phyloP scores from a whole-genome alignment of 2,797 vertebrate species.

The Mus spretus region DNA sequence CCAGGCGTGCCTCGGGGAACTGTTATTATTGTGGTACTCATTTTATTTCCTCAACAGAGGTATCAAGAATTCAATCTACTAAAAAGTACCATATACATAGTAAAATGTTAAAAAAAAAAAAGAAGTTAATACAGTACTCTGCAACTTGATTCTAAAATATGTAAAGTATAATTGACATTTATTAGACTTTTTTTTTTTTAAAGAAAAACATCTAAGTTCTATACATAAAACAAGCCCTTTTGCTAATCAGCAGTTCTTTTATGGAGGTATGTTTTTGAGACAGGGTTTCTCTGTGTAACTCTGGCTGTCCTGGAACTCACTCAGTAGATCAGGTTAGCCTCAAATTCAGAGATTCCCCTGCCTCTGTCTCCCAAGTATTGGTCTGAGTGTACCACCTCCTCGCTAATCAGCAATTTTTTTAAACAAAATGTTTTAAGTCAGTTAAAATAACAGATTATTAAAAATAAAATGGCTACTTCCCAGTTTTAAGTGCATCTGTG shows the following conservation, averaged over 20 bases:
- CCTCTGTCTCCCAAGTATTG: background rate
- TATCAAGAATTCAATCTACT: constrained; percentile 26
- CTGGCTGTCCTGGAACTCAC: background rate
- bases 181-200: background rate
- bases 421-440: background rate
- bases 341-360: background rate
- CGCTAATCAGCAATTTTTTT: background rate
- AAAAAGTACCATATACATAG: background rate
- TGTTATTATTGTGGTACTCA: constrained; percentile 13
- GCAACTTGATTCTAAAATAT: constrained; percentile 31
- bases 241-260: constrained; percentile 40
- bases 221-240: background rate
- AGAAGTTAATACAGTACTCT: constrained; percentile 31
- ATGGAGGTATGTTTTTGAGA: background rate
- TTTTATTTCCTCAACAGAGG: constrained; percentile 49
- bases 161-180: constrained; percentile 27
- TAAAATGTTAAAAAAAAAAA: constrained; percentile 36
- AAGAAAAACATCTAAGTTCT: constrained; percentile 23
- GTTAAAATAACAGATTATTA: constrained; percentile 30
- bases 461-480: constrained; percentile 60
- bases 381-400: background rate
- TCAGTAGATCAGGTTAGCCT: background rate
- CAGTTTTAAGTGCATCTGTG: background rate
- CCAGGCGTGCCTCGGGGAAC: constrained; percentile 19
- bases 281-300: background rate